phyloP scores from a whole-genome alignment of 2,113 vertebrate species.

The Suricata suricatta region DNA sequence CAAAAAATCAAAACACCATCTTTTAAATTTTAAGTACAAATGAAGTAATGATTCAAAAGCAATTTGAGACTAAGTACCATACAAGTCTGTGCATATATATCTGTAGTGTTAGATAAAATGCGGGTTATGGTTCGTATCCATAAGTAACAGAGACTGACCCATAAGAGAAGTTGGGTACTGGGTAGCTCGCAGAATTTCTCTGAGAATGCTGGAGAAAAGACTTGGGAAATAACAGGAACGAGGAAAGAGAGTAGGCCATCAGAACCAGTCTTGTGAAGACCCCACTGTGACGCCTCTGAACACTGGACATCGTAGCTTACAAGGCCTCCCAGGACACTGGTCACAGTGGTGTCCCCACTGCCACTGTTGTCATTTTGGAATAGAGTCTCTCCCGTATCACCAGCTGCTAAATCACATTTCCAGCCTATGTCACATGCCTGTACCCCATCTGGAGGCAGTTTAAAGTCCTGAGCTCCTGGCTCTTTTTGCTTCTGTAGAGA shows the following conservation, averaged over 20 bases:
- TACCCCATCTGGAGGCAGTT: not conserved
- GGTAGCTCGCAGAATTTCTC: not conserved
- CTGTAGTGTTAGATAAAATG: not conserved
- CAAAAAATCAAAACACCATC: not conserved
- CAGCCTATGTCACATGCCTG: not conserved
- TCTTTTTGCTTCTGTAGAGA: not conserved
- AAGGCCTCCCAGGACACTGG: not conserved
- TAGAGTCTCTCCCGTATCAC: too few relatives aligned
- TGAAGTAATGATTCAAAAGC: not conserved
- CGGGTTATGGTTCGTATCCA: not conserved
- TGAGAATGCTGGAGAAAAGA: not conserved
- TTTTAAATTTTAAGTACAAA: conserved; percentile 6
- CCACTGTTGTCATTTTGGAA: not conserved
- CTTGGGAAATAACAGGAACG: not conserved
- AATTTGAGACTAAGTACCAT: not conserved
- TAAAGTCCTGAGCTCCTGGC: not conserved
- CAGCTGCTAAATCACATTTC: not conserved
- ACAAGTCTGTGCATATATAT: not conserved
- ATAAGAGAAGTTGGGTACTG: not conserved
- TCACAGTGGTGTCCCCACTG: not conserved
- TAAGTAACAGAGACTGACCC: not conserved
- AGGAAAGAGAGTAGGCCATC: not conserved
- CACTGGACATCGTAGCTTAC: not conserved
- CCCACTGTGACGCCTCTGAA: not conserved
- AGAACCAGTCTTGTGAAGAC: not conserved